These are phyloP conservation scores for Propithecus deckenii DNA, from an alignment of 2,797 vertebrate species.

Conservation along the genomic window DNA sequence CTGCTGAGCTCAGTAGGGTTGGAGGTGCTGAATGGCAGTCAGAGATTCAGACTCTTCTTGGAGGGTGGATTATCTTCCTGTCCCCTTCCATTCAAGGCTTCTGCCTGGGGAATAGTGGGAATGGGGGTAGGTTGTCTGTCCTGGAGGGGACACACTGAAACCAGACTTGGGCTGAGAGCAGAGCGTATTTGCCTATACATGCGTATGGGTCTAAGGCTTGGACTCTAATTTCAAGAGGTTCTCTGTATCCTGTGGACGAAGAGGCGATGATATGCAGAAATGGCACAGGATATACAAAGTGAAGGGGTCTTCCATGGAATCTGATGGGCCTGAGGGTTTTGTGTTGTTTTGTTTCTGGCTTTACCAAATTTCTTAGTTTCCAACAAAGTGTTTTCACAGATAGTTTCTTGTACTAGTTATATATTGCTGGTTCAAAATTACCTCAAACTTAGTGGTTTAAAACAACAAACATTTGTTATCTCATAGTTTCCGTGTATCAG, in stretches of 20 bases:
- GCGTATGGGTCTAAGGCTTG: neutral
- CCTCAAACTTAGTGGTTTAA: neutral
- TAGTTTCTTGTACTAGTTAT: neutral
- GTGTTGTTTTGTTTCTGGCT: neutral
- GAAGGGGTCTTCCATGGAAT: neutral
- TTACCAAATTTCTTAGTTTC: conserved; percentile 44
- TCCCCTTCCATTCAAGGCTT: neutral
- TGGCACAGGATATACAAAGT: neutral
- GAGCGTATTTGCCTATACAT: neutral
- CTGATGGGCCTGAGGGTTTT: neutral
- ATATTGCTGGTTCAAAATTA: neutral
- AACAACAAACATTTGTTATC: neutral
- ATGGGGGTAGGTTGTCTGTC: neutral
- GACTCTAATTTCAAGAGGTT: neutral
- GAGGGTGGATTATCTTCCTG: neutral
- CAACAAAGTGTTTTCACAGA: neutral
- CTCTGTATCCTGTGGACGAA: neutral
- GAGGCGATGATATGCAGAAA: neutral
- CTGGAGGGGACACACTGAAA: neutral
- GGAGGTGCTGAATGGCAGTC: neutral
- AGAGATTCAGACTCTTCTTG: neutral
- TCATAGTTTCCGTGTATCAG: neutral
- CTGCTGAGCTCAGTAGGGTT: neutral
- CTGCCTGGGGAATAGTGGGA: neutral
- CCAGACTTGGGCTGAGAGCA: neutral